Evolutionary conservation across 30 jellyfish, hydroid and myxozoan genomes (phyloP).

Genomic region (Turritopsis dohrnii): DNA sequence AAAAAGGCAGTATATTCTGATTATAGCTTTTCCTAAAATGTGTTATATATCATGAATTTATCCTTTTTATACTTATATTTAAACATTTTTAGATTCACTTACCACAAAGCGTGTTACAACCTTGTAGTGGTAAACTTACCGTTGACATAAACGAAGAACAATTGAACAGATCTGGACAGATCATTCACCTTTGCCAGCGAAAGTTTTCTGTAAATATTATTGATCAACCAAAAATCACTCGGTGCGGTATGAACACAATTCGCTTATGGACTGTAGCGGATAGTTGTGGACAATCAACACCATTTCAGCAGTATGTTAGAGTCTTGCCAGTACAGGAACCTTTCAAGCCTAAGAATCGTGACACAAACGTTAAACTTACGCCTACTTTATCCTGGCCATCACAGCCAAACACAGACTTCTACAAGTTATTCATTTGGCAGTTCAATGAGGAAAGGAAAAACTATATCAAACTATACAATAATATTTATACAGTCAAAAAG

Average conservation of each 20-base stretch:
- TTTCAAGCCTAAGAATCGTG: conserved; percentile 4
- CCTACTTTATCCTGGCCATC: conserved; percentile 15
- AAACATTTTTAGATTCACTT: not conserved
- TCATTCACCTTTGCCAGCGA: conserved; percentile 20
- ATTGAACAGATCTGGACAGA: not conserved
- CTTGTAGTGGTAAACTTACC: not conserved
- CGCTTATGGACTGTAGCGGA: conserved; percentile 16
- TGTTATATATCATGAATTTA: too few relatives aligned
- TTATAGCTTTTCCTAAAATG: too few relatives aligned
- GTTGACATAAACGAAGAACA: not conserved
- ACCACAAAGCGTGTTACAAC: not conserved
- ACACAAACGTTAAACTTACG: conserved; percentile 9
- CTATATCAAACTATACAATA: too few relatives aligned
- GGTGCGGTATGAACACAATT: not conserved
- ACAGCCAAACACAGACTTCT: conserved; percentile 12
- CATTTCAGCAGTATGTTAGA: conserved; percentile 5
- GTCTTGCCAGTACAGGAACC: conserved; percentile 22
- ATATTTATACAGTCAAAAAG: not conserved
- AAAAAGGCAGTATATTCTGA: too few relatives aligned
- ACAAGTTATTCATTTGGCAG: conserved; percentile 18
- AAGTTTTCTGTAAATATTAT: not conserved
- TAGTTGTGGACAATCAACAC: conserved; percentile 23
- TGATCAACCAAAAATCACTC: not conserved
- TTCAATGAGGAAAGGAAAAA: not conserved
- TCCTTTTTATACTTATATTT: not conserved